Base-by-base conservation (phyloP, 2,888 invertebrate genomes). In the Gibbula magus region DNA sequence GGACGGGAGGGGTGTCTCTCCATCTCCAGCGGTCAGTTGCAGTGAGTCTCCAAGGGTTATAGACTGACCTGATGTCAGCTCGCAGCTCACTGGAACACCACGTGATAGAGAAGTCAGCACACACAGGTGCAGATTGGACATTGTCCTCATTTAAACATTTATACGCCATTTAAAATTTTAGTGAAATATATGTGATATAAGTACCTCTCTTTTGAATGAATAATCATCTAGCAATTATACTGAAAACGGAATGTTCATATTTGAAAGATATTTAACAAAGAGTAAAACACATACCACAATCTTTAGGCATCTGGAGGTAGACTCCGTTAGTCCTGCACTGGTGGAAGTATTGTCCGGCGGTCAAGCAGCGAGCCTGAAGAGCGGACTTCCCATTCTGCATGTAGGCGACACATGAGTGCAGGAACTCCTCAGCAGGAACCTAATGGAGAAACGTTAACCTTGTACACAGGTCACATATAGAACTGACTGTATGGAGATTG, bases 401-500 rank as follows among this genome's bases (percentile, higher is more conserved):
- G 75, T 94, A 94, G 90, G 95, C 95, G 89, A 96, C 95, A 92
- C 98, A 98, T 51, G 96, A 96, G 90, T 95, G 94, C 88, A 96
- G 95, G 93, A 93, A 96, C 16, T 91, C 88, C 13, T 86, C 84
- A 29, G 94, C 93, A 81, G 93, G 91, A 16, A 0, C 95, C 94
- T 75, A 32, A 2, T 89, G 70, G 7, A 80, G 10, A 61, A 8
- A 39, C 18, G 51, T 10, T 25, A 5, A 45, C 5, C 45, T 45
- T 4, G 1, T 45, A n/a, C n/a, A n/a, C n/a, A n/a, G n/a, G n/a
- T n/a, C n/a, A 10, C 10, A 45, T 10, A 10, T 10, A 45, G 13
- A 45, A 13, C 5, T 10, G 10, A 8, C 13, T 13, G 45, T 10
- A 8, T 5, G 8, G 13, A 45, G 45, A 13, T 45, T 45, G 4